Base-by-base conservation (phyloP, 1,140 invertebrate species). In the Spodoptera litura region DNA sequence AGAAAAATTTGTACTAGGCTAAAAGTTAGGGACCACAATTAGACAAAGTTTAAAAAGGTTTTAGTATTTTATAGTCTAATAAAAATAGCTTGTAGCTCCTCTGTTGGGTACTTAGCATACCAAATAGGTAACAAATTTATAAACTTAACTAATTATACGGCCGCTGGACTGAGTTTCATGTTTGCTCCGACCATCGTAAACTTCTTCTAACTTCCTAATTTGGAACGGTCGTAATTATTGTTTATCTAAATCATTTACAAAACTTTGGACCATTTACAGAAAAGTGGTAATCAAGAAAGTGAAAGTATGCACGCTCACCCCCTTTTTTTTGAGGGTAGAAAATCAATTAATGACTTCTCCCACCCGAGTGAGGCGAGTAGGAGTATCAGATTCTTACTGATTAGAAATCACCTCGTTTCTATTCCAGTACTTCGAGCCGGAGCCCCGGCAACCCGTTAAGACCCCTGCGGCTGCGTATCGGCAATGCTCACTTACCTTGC, bases 61-160 rank as follows among this genome's bases (percentile, higher is more conserved):
- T 61, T 44, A 61, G 55, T 61, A 74, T 59, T 61, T 74, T 74
- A 61, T 74, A 61, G 55, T 61, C 55, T 74, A 58, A 61, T 74
- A 58, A 72, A 72, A 72, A 72, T 72, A 58, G 53, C 70, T 15
- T 72, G 70, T 72, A 53, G 31, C 31, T 72, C 53, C 78, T 89
- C 87, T 82, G 74, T 81, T 76, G 87, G 84, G 86, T 84, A 91
- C 85, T 91, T 92, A 89, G 89, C 90, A 89, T 91, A 92, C 88
- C 89, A 90, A 92, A 92, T 90, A 90, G 87, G 91, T 88, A 91
- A 90, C 89, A 91, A 92, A 92, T 91, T 92, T 90, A 89, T 88
- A 91, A 92, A 92, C 83, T 92, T 91, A 87, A 87, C 88, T 91
- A 92, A 91, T 92, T 92, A 91, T 87, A 84, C 81, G 83, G 80